Base-by-base conservation (phyloP, 2,888 invertebrate species). In the Bombylius major region DNA sequence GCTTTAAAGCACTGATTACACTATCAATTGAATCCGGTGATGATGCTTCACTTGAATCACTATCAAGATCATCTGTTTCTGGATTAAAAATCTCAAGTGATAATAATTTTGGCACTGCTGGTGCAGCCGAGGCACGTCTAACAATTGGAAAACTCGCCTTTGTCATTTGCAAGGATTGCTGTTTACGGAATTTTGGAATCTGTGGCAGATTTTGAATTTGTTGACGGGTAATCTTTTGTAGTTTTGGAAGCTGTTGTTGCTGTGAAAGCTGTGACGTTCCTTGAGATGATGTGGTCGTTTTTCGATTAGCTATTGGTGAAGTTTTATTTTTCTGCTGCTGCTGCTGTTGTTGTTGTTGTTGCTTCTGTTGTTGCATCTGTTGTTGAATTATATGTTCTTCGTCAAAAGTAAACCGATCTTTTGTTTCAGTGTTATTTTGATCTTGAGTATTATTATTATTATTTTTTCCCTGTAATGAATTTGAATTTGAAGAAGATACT, bases 1-100 rank as follows among this genome's bases (percentile, higher is more conserved):
- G 54, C 32, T 55, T 55, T 42, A 44, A 50, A 47, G 88, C 87
- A 66, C 86, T 88, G 62, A 90, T 89, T 1, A 91, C 90, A 66
- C 89, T 89, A 64, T 89, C 89, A 4, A 87, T 83, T 4, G 90
- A 90, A 68, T 90, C 90, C 4, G 91, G 90, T 0, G 91, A 90
- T 0, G 90, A 90, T 12, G 75, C 71, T 12, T 89, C 87, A 66
- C 89, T 89, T 0, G 89, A 90, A 69, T 92, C 92, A 66, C 90
- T 91, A 69, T 92, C 92, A 71, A 90, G 80, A 66, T 93, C 92
- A 68, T 93, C 92, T 7, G 87, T 89, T 67, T 90, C 92, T 3
- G 92, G 92, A 74, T 93, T 92, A 67, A 90, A 93, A 5, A 92
- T 76, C 67, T 92, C 92, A 56, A 91, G 71, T 2, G 89, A 85